Base-by-base conservation (phyloP, 2,888 invertebrate species). In the Parnassius glacialis region DNA sequence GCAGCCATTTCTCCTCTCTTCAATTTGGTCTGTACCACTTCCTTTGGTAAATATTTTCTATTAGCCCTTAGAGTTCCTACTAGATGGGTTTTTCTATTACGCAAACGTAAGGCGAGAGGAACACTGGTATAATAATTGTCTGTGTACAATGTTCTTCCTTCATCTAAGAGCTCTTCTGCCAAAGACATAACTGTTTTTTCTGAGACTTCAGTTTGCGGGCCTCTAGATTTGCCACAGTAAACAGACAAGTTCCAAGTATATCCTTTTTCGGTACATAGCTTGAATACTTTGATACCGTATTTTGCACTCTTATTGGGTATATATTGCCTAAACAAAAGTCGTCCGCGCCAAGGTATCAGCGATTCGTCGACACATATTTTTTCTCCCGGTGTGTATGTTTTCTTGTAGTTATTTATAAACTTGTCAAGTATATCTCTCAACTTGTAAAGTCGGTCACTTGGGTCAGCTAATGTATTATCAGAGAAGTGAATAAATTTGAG, bases 271-370 rank as follows among this genome's bases (percentile, higher is more conserved):
- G 66, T 65, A 64, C 78, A 77, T 9, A 76, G 57, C 66, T 78
- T 75, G 65, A 74, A 78, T 9, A 77, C 61, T 74, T 67, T 66
- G 7, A 67, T 66, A 9, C 67, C 67, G 44, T 67, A 66, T n/a
- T n/a, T n/a, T n/a, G n/a, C n/a, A n/a, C n/a, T n/a, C n/a, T n/a
- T n/a, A n/a, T n/a, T n/a, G n/a, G 65, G 65, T 44, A 67, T 68
- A 20, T 65, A 66, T 45, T 66, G 66, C 3, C 62, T 45, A 52
- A 65, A 67, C 10, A 65, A 54, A 12, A 66, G 47, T 57, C 62
- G 48, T 13, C 65, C 59, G 25, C 62, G 62, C 53, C 59, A 59
- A 52, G 52, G 34, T n/a, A 59, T 41, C 16, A 62, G 20, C 13
- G 42, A 62, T 54, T 62, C 48, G 20, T 62, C 52, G 11, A 58